Conservation (phyloP, 2,113 vertebrate genomes). For the Erythrocebus patas region DNA sequence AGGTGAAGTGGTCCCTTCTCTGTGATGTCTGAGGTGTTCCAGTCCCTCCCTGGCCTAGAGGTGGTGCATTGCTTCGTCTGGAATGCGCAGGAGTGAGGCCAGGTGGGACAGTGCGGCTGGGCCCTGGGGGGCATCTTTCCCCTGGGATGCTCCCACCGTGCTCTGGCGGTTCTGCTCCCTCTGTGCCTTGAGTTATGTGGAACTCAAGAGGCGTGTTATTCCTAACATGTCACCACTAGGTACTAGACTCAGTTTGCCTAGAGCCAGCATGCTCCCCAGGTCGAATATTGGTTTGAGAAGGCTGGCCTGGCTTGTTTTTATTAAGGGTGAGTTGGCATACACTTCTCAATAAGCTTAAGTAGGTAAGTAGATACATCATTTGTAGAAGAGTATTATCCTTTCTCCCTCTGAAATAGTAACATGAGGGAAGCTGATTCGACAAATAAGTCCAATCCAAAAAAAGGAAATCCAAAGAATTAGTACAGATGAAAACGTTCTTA, state of each 20-base stretch:
- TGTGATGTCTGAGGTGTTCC: accelerated
- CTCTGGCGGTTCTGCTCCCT: not conserved
- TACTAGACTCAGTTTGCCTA: not conserved
- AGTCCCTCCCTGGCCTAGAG: not conserved
- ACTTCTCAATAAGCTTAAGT: not conserved
- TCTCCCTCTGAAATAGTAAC: not conserved
- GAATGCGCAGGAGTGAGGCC: not conserved
- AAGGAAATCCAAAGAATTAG: not conserved
- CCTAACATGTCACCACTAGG: no score
- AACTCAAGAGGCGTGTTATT: accelerated
- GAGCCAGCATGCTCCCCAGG: not conserved
- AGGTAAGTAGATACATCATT: not conserved
- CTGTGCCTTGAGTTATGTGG: not conserved
- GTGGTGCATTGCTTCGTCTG: not conserved
- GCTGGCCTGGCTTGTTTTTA: no score
- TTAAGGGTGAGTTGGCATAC: not conserved
- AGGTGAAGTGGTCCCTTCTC: not conserved
- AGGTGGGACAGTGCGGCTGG: not conserved
- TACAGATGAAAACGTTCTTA: not conserved
- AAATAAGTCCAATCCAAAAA: not conserved
- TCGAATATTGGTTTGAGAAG: not conserved
- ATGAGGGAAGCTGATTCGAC: not conserved
- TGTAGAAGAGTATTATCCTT: not conserved
- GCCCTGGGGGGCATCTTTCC: not conserved
- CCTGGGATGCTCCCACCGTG: not conserved